Percentiles rank a stretch among this genome's conserved stretches.
Conservation (phyloP, 2,113 vertebrate genomes). For the Myxocyprinus asiaticus region DNA sequence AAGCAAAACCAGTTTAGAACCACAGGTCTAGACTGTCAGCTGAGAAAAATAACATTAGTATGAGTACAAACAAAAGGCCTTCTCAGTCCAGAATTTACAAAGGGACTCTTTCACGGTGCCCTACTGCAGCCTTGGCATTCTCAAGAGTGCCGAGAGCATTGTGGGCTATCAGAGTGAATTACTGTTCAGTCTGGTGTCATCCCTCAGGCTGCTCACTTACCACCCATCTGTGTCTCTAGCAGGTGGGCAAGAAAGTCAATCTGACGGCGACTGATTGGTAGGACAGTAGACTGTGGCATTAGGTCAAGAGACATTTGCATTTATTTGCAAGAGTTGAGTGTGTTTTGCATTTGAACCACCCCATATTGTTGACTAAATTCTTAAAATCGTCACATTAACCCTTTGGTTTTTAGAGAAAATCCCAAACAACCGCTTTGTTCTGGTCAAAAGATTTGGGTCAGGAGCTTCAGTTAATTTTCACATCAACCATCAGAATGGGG, state of each 20-base stretch:
- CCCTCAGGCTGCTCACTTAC: slow-evolving; percentile 23
- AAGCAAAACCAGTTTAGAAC: no score
- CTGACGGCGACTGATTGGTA: not conserved
- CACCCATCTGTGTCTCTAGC: slow-evolving; percentile 19
- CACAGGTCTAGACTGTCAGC: not conserved
- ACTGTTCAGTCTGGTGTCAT: slow-evolving; percentile 38
- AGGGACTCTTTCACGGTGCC: slow-evolving; percentile 30
- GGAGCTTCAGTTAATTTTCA: no score
- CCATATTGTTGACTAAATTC: no score
- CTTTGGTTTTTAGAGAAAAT: no score
- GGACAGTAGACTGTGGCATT: not conserved
- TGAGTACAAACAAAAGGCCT: slow-evolving; percentile 18
- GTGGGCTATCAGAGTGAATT: slow-evolving; percentile 49
- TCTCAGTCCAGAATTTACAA: not conserved
- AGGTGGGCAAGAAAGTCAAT: slow-evolving; percentile 3
- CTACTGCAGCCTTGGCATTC: slow-evolving; percentile 28
- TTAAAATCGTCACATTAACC: no score
- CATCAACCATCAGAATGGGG: no score
- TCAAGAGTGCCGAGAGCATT: slow-evolving; percentile 36
- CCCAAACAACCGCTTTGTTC: no score
- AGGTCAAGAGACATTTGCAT: not conserved
- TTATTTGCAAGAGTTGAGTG: not conserved
- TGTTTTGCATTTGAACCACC: no score
- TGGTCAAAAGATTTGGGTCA: no score
- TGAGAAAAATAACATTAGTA: slow-evolving; percentile 33